Evolutionary conservation across 2,888 invertebrate species (phyloP).

Genomic region (Hydroisotoma schaefferi): DNA sequence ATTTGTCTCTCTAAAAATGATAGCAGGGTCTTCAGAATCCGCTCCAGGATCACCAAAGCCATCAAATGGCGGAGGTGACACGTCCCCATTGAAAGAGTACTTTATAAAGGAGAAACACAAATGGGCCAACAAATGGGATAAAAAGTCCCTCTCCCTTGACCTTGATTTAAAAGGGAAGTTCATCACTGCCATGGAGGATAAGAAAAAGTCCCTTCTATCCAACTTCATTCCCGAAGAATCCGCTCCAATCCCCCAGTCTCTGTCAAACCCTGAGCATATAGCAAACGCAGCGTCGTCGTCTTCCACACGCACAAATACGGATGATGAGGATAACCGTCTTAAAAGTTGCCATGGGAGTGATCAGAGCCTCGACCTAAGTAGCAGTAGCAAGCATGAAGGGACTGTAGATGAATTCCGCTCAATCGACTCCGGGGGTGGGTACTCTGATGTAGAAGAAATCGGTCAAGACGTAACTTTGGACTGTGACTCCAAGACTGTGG

Average conservation of each 20-base stretch:
- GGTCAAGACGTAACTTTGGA: slow-evolving; percentile 31
- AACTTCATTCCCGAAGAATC: slow-evolving; percentile 43
- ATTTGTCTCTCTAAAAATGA: too few species aligned
- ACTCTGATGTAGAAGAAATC: slow-evolving; percentile 34
- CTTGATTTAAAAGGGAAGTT: slow-evolving; percentile 46
- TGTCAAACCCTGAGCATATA: slow-evolving; percentile 36
- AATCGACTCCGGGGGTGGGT: not conserved
- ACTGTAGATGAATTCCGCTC: not conserved
- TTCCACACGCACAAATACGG: not conserved
- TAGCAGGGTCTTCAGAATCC: slow-evolving; percentile 14
- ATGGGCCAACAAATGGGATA: slow-evolving; percentile 46
- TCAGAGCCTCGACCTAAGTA: not conserved
- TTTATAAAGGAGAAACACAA: slow-evolving; percentile 40
- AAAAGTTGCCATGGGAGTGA: not conserved
- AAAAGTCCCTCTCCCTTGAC: slow-evolving; percentile 43
- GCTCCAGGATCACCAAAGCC: slow-evolving; percentile 36
- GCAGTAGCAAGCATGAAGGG: not conserved
- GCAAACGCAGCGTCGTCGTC: slow-evolving; percentile 3
- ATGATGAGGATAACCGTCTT: not conserved
- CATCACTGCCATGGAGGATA: slow-evolving; percentile 45
- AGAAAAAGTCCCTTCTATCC: slow-evolving; percentile 40
- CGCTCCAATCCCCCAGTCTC: slow-evolving; percentile 14
- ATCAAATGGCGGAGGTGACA: slow-evolving; percentile 39
- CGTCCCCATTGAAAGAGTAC: slow-evolving; percentile 50
- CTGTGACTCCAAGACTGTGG: too few species aligned